A percentile compares a stretch with the other conserved stretches of the same genome.
phyloP scores from a whole-genome alignment of 2,113 vertebrate genomes.

The Oncorhynchus nerka region DNA sequence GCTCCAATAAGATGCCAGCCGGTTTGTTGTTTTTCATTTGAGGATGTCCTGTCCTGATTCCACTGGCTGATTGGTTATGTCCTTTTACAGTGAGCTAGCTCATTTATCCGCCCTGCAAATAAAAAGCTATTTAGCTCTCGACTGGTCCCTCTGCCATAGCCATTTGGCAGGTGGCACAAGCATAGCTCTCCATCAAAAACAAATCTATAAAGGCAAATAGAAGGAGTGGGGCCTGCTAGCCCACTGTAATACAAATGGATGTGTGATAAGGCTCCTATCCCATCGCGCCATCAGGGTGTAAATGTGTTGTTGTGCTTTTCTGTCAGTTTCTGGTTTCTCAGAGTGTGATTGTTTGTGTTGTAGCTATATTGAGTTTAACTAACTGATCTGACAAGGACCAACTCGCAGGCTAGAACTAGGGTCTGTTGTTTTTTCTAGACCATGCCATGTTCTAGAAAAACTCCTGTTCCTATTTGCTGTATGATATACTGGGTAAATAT shows the following conservation, averaged over 20 bases:
- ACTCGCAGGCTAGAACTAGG: too few relatives aligned
- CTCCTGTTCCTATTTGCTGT: too few relatives aligned
- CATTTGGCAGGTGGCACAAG: slow-evolving; percentile 61
- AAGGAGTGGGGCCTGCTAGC: slow-evolving; percentile 46
- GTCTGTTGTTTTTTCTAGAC: too few relatives aligned
- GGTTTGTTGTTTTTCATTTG: slow-evolving; percentile 33
- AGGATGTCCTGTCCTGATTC: slow-evolving; percentile 31
- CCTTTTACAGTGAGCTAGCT: slow-evolving; percentile 26
- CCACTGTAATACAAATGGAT: slow-evolving; percentile 62
- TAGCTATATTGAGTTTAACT: not conserved
- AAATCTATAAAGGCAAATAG: slow-evolving; percentile 62
- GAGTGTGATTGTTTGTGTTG: slow-evolving; percentile 10
- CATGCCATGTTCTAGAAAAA: too few relatives aligned
- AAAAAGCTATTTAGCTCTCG: slow-evolving; percentile 29
- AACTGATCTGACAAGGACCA: too few relatives aligned
- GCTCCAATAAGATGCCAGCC: slow-evolving; percentile 30
- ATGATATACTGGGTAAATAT: too few relatives aligned
- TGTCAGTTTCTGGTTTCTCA: slow-evolving; percentile 25
- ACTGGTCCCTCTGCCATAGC: slow-evolving; percentile 23
- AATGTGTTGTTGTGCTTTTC: slow-evolving; percentile 34
- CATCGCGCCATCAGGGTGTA: slow-evolving; percentile 46
- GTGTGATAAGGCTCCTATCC: slow-evolving; percentile 52
- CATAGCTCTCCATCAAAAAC: slow-evolving; percentile 46
- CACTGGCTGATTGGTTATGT: slow-evolving; percentile 28
- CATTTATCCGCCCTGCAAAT: slow-evolving; percentile 30